These are phyloP conservation scores for Sylvilagus bachmani DNA, from an alignment of 2,113 vertebrate genomes.

Conservation along the genomic window DNA sequence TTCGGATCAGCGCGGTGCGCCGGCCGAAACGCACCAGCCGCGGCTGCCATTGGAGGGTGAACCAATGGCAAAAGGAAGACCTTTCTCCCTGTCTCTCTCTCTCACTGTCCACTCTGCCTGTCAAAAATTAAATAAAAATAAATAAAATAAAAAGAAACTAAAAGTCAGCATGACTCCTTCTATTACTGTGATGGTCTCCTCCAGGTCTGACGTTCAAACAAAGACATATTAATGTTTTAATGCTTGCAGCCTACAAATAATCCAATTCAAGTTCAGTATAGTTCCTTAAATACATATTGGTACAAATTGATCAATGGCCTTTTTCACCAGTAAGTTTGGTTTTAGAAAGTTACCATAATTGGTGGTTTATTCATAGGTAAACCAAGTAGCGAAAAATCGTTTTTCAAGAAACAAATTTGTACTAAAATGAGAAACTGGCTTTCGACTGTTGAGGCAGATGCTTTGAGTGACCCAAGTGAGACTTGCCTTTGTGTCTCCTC, in stretches of 20 bases:
- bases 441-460: neutral
- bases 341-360: neutral
- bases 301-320: neutral
- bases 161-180: neutral
- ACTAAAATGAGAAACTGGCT: neutral
- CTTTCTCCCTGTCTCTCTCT: too few relatives aligned
- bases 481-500: neutral
- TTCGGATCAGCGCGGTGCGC: too few relatives aligned
- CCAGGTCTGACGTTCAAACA: neutral
- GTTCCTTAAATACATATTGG: neutral
- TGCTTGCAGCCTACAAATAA: constrained; percentile 32
- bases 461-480: neutral
- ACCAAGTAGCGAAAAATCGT: neutral
- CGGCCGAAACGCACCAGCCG: too few relatives aligned
- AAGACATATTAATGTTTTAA: neutral
- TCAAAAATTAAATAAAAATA: too few relatives aligned
- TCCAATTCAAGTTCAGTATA: neutral
- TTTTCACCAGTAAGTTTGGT: neutral
- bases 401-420: constrained; percentile 24
- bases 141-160: too few relatives aligned
- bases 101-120: too few relatives aligned
- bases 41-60: too few relatives aligned
- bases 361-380: neutral
- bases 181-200: neutral
- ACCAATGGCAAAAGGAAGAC: too few relatives aligned